Conservation (phyloP, 2,797 vertebrate genomes). For the Thaleichthys pacificus region DNA sequence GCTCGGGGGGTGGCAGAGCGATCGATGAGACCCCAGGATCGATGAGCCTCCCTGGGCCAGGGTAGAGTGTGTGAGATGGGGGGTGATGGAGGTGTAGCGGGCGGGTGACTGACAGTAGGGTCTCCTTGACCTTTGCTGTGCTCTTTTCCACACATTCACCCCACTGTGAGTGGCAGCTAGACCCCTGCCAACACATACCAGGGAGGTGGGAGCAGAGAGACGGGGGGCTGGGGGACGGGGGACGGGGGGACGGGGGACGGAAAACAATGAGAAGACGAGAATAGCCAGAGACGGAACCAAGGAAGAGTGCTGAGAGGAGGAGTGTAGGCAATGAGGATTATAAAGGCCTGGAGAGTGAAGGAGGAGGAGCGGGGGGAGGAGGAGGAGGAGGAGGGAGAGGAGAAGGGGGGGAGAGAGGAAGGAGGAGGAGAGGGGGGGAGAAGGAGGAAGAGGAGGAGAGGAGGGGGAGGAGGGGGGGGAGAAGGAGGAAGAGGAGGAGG, state of each 20-base stretch:
- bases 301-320: background rate
- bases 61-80: background rate
- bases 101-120: constrained; percentile 61
- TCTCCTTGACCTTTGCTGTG: constrained; percentile 70
- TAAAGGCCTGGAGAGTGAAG: no score
- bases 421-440: background rate
- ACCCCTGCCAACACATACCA: constrained; percentile 33
- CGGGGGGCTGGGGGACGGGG: background rate
- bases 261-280: constrained; percentile 12
- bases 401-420: background rate
- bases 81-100: constrained; percentile 7
- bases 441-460: background rate
- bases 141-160: constrained; percentile 65
- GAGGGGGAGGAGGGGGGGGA: background rate
- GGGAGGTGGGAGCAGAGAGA: constrained; percentile 9
- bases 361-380: no score
- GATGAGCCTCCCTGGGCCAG: constrained; percentile 41
- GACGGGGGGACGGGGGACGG: constrained; percentile 1
- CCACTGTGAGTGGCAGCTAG: constrained; percentile 57
- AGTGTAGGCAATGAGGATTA: no score
- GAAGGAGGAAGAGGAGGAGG: background rate
- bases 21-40: constrained; percentile 43
- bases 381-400: no score
- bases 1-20: constrained; percentile 36
- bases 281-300: no score